phyloP scores from a whole-genome alignment of 2,888 invertebrate species.

The Phorcus lineatus region DNA sequence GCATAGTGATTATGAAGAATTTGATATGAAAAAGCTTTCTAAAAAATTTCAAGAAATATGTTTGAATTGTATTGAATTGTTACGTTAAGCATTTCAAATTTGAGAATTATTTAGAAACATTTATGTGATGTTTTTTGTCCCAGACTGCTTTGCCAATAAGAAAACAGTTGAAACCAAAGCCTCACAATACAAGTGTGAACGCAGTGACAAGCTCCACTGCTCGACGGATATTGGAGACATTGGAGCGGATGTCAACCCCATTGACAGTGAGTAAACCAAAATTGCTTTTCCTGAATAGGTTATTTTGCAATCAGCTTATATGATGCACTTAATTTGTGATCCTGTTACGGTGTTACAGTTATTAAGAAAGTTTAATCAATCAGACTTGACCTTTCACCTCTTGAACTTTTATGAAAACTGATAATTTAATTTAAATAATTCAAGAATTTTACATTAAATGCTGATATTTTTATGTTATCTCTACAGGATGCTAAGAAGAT shows the following conservation, averaged over 20 bases:
- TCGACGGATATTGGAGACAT: constrained; percentile 85
- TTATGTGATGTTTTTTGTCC: constrained; percentile 27
- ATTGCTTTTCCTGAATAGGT: not conserved
- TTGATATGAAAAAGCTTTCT: no score
- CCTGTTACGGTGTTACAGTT: no score
- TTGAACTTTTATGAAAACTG: no score
- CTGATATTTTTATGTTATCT: constrained; percentile 2
- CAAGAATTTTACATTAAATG: not conserved
- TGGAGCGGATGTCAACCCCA: constrained; percentile 89
- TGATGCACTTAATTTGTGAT: no score
- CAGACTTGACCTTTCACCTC: no score
- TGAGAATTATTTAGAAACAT: not conserved
- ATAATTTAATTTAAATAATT: no score
- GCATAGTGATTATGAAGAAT: no score
- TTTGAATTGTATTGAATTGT: no score
- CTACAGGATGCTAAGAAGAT: constrained; percentile 85
- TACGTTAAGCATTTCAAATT: not conserved
- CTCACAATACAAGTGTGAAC: constrained; percentile 57
- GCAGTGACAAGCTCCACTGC: constrained; percentile 83
- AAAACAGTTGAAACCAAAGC: constrained; percentile 69
- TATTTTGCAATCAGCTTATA: no score
- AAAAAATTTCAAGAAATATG: no score
- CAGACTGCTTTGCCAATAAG: constrained; percentile 58
- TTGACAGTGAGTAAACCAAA: constrained; percentile 76
- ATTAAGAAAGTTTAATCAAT: no score